Conservation (phyloP, 2,113 vertebrate genomes). For the Leptocoma aspasia region DNA sequence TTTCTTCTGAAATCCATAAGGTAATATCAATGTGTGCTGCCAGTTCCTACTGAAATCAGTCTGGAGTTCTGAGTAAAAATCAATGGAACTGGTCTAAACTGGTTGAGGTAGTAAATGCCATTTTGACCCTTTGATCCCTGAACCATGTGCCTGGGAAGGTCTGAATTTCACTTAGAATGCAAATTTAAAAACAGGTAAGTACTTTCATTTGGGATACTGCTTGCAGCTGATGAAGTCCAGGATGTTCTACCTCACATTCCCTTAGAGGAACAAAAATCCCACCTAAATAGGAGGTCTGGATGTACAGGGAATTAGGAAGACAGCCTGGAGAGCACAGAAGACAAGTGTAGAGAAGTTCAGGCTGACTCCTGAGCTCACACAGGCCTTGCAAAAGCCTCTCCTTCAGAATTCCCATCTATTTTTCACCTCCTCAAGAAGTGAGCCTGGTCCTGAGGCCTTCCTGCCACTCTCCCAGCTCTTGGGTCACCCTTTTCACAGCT, state of each 20-base stretch:
- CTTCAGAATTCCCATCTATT: background rate
- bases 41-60: background rate
- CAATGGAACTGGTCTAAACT: background rate
- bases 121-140: background rate
- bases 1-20: background rate
- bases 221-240: background rate
- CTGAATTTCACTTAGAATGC: background rate
- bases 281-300: background rate
- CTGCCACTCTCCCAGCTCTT: background rate
- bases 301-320: background rate
- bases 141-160: background rate
- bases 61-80: background rate
- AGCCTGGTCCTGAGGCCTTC: background rate
- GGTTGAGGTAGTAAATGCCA: background rate
- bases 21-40: background rate
- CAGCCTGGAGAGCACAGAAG: background rate
- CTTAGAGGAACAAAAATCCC: background rate
- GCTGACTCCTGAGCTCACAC: background rate
- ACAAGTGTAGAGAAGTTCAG: background rate
- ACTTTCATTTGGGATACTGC: background rate
- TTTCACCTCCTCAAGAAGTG: background rate
- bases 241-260: background rate
- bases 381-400: background rate
- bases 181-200: background rate
- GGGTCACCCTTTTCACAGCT: background rate